phyloP scores from a whole-genome alignment of 1,140 invertebrate species.

The Meloidogyne chitwoodi region DNA sequence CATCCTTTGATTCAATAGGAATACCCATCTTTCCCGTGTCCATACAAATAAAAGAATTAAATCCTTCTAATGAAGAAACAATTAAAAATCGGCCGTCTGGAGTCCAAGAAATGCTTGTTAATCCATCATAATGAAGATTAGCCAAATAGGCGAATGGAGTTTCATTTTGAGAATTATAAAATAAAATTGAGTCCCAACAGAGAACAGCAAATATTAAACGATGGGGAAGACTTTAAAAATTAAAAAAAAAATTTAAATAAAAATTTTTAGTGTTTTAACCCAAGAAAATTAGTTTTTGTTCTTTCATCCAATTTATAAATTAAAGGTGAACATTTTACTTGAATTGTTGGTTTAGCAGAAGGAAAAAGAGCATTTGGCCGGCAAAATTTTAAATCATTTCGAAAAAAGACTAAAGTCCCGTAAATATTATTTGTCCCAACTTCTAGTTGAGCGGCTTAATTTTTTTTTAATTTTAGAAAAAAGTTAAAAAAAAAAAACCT shows the following conservation, averaged over 20 bases:
- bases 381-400: constrained; percentile 38
- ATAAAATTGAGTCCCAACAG: constrained; percentile 35
- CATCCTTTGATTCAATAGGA: not conserved
- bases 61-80: constrained; percentile 44
- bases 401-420: constrained; percentile 41
- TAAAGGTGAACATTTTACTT: constrained; percentile 37
- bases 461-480: not conserved
- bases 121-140: constrained; percentile 39
- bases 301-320: constrained; percentile 30
- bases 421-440: constrained; percentile 35
- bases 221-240: constrained; percentile 36
- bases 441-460: constrained; percentile 45
- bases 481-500: constrained; percentile 17
- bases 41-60: constrained; percentile 35
- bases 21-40: not conserved
- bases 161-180: constrained; percentile 44
- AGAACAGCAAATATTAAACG: constrained; percentile 46
- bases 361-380: constrained; percentile 33
- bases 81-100: constrained; percentile 39
- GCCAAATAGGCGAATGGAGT: constrained; percentile 36
- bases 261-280: constrained; percentile 5
- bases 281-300: constrained; percentile 29
- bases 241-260: not conserved
- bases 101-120: constrained; percentile 43
- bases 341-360: constrained; percentile 34